These are phyloP conservation scores for Eriosoma lanigerum DNA, from an alignment of 1,140 invertebrate genomes.

Conservation along the genomic window DNA sequence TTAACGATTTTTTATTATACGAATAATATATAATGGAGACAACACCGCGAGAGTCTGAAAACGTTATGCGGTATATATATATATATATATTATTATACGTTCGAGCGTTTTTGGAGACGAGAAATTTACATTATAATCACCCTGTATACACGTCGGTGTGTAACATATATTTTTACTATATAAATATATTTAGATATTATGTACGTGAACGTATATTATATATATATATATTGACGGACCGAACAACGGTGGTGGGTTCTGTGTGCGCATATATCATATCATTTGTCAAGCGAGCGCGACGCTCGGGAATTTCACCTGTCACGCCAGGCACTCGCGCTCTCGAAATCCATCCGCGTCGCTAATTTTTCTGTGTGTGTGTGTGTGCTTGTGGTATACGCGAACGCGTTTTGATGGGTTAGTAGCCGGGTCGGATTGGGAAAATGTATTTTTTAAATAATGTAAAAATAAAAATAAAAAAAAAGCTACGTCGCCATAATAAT, in stretches of 20 bases:
- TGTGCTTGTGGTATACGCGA: background rate
- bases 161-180: background rate
- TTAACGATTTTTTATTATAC: too few relatives aligned
- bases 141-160: too few relatives aligned
- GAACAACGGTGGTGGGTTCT: background rate
- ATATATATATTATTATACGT: background rate
- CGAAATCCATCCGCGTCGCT: background rate
- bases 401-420: background rate
- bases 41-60: too few relatives aligned
- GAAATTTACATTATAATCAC: too few relatives aligned
- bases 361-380: background rate
- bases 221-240: slow-evolving; percentile 1
- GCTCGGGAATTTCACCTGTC: slow-evolving; percentile 39
- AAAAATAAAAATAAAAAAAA: too few relatives aligned
- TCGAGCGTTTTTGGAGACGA: too few relatives aligned
- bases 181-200: background rate
- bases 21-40: too few relatives aligned
- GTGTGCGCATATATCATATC: background rate
- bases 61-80: too few relatives aligned
- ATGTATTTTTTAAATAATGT: too few relatives aligned
- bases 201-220: background rate
- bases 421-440: background rate
- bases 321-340: background rate
- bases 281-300: slow-evolving; percentile 35
- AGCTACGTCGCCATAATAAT: too few relatives aligned